phyloP scores from a whole-genome alignment of 1,140 invertebrate species.

The Physella acuta region DNA sequence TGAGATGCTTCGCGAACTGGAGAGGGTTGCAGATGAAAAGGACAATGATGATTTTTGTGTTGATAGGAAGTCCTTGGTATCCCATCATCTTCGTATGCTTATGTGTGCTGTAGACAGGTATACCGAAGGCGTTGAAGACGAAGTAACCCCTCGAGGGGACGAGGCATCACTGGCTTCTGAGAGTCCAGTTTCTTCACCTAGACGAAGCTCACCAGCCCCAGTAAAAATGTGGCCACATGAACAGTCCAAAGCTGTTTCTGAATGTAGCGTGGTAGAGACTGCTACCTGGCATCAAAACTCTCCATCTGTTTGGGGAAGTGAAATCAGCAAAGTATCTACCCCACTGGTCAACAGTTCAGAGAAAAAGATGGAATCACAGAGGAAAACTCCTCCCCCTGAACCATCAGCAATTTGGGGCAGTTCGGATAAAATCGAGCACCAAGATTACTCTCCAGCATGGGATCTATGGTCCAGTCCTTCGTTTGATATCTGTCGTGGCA shows the following conservation, averaged over 20 bases:
- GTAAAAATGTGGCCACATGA: neutral
- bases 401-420: neutral
- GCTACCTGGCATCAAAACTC: neutral
- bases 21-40: constrained; percentile 23
- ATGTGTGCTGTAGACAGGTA: constrained; percentile 27
- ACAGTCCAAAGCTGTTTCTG: neutral
- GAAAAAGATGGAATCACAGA: neutral
- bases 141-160: neutral
- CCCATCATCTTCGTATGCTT: constrained; percentile 24
- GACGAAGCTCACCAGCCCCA: neutral
- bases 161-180: neutral
- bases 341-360: neutral
- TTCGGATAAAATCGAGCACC: neutral
- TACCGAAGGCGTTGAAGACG: constrained; percentile 21
- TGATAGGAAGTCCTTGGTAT: constrained; percentile 21
- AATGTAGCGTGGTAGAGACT: neutral
- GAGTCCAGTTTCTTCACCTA: neutral
- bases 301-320: neutral
- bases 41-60: neutral
- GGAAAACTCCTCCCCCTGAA: too few relatives aligned
- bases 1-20: constrained; percentile 27
- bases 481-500: constrained; percentile 2
- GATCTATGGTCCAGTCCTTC: constrained; percentile 20
- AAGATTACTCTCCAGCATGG: neutral
- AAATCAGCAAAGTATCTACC: neutral